Conservation (phyloP, 2,113 vertebrate species). For the Todiramphus chloris region DNA sequence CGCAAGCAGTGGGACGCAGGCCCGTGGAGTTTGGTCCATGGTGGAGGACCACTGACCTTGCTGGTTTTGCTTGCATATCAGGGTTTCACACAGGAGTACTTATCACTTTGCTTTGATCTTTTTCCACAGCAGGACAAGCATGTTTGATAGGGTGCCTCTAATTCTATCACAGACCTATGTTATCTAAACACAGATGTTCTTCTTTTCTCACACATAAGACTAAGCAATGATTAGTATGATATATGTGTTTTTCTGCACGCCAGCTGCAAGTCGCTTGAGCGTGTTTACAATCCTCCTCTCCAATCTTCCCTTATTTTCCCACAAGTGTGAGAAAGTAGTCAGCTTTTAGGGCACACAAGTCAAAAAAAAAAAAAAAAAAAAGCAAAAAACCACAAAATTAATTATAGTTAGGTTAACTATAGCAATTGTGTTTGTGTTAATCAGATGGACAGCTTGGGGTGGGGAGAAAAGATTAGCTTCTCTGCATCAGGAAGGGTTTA, state of each 20-base stretch:
- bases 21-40: accelerated
- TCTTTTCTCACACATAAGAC: neutral
- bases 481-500: neutral
- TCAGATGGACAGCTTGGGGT: neutral
- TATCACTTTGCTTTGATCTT: neutral
- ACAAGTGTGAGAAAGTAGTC: neutral
- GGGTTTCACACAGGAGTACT: neutral
- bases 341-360: neutral
- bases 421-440: neutral
- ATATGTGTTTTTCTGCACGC: neutral
- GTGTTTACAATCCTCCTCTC: neutral
- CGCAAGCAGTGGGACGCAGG: accelerated
- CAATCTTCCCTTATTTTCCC: neutral
- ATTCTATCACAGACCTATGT: neutral
- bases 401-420: neutral
- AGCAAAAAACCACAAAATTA: neutral
- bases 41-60: neutral
- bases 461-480: neutral
- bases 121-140: neutral
- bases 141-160: neutral
- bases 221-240: neutral
- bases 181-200: neutral
- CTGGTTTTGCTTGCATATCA: neutral
- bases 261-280: neutral
- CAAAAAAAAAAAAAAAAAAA: neutral